phyloP scores from a whole-genome alignment of 2,888 invertebrate species.

The Diaphora mendica region DNA sequence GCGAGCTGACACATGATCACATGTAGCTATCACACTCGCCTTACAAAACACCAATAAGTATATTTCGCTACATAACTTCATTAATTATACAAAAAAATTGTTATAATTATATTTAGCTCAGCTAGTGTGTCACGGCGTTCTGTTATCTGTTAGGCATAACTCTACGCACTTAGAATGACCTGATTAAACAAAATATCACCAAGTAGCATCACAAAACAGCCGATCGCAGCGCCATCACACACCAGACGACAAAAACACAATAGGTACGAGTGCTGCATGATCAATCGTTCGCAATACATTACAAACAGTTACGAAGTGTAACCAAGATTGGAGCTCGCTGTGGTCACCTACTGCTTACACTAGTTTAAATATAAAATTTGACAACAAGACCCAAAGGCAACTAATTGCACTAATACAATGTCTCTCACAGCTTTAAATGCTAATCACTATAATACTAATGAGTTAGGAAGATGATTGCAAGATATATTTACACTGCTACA shows the following conservation, averaged over 20 bases:
- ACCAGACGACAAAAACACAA: constrained; percentile 22
- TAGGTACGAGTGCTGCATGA: constrained; percentile 22
- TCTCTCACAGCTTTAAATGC: constrained; percentile 62
- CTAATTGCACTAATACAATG: constrained; percentile 75
- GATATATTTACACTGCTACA: neutral
- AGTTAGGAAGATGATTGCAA: constrained; percentile 48
- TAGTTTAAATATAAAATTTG: constrained; percentile 56
- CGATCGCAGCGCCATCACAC: constrained; percentile 18
- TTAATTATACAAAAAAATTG: constrained; percentile 25
- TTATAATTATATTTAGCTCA: constrained; percentile 9
- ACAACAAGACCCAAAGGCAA: constrained; percentile 67
- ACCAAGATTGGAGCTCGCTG: constrained; percentile 41
- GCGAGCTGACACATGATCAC: constrained; percentile 53
- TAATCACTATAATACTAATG: constrained; percentile 60
- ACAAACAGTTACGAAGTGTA: constrained; percentile 48
- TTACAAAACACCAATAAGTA: constrained; percentile 54
- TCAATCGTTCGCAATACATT: constrained; percentile 27
- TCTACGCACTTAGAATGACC: neutral
- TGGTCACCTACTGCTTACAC: constrained; percentile 35
- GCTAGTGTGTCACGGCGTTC: constrained; percentile 20
- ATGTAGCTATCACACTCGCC: constrained; percentile 57
- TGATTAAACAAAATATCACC: neutral
- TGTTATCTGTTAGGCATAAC: neutral
- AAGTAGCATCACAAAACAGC: neutral
- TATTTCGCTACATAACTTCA: constrained; percentile 50